Percentiles rank a stretch among this genome's conserved stretches.
These are phyloP conservation scores for Yponomeuta evonymella DNA, from an alignment of 2,888 invertebrate species.

Conservation along the genomic window DNA sequence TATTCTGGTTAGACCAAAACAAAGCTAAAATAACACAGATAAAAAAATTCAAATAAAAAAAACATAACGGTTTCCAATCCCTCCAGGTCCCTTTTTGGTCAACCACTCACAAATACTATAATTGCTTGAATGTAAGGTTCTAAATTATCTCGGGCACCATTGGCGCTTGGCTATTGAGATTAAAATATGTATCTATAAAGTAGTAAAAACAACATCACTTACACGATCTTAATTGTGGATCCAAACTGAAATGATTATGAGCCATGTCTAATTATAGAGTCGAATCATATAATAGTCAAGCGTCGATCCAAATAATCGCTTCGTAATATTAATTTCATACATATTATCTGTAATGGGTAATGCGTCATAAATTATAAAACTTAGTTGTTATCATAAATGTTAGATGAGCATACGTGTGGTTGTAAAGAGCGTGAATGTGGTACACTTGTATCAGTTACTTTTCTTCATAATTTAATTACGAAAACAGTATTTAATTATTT, in stretches of 20 bases:
- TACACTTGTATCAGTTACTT: slow-evolving; percentile 53
- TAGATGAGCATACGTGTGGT: slow-evolving; percentile 70
- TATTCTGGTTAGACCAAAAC: too few species aligned
- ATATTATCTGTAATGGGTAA: slow-evolving; percentile 66
- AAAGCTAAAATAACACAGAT: too few species aligned
- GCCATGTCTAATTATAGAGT: slow-evolving; percentile 4
- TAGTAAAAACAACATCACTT: background rate
- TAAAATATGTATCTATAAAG: background rate
- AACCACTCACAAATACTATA: slow-evolving; percentile 39
- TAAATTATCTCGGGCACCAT: slow-evolving; percentile 56
- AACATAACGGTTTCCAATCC: too few species aligned
- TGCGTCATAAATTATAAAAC: slow-evolving; percentile 55
- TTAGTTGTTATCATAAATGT: slow-evolving; percentile 75
- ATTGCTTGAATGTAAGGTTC: slow-evolving; percentile 42
- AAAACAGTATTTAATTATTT: background rate
- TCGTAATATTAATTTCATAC: slow-evolving; percentile 53
- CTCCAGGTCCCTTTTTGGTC: too few species aligned
- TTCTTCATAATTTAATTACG: background rate
- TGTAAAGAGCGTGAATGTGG: slow-evolving; percentile 68
- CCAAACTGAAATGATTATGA: slow-evolving; percentile 3
- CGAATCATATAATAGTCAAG: slow-evolving; percentile 47
- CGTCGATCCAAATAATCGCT: slow-evolving; percentile 53
- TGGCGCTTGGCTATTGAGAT: slow-evolving; percentile 60
- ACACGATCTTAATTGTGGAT: slow-evolving; percentile 5
- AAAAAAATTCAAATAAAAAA: too few species aligned